A percentile compares a stretch with the other conserved stretches of the same genome.
These are phyloP conservation scores for Catharus bicknelli DNA, from an alignment of 2,113 vertebrate species.

Conservation along the genomic window DNA sequence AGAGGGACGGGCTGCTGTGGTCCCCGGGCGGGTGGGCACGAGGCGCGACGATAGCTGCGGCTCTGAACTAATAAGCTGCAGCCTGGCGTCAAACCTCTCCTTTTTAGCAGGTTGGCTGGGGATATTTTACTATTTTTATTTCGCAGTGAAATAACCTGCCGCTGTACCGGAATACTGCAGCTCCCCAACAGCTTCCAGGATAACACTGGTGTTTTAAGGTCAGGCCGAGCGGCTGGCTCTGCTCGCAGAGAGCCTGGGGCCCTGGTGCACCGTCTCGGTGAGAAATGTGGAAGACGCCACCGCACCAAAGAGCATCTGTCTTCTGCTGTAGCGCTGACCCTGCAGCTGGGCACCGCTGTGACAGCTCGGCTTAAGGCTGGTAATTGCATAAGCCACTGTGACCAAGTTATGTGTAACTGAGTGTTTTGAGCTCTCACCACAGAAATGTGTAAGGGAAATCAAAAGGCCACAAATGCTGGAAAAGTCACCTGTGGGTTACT, in stretches of 20 bases:
- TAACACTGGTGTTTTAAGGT: too few relatives aligned
- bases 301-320: background rate
- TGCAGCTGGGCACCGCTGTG: background rate
- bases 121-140: background rate
- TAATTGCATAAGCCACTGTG: background rate
- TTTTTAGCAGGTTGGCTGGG: background rate
- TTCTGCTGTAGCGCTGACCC: accelerated
- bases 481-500: background rate
- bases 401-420: accelerated
- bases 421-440: background rate
- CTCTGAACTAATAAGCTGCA: accelerated
- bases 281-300: background rate
- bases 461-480: background rate
- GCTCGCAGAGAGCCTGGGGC: background rate
- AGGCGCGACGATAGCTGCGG: background rate
- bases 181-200: background rate
- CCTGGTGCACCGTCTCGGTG: background rate
- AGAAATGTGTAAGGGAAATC: background rate
- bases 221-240: background rate
- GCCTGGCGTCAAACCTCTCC: background rate
- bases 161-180: background rate
- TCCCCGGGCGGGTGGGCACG: too few relatives aligned
- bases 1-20: background rate
- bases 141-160: background rate
- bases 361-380: background rate